Base-by-base conservation (phyloP, 2,113 vertebrate genomes). In the Scophthalmus maximus region DNA sequence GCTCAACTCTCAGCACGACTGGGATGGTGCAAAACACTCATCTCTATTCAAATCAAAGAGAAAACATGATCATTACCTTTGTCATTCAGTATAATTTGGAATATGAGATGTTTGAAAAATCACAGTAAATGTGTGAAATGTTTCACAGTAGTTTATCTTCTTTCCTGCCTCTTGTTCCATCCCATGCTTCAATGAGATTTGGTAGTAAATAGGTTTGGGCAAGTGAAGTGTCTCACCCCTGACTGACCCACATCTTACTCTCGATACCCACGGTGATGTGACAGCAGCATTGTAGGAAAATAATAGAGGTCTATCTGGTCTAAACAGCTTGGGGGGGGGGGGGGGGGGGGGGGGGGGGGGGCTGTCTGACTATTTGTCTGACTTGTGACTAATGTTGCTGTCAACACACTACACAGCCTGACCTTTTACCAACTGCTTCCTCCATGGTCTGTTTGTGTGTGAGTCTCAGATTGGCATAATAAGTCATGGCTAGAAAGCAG, bases 321-420 rank as follows among this genome's bases (percentile, higher is more conserved):
- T 78, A 87, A 90, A 87, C 82, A 85, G 83, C 88, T 85, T 63
- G 76, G 51, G 46, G 46, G 46, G 4, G 32, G 5, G 32, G 32
- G 5, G 32, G 32, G 32, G 32, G 32, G 32, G 32, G 32, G 32
- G 32, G 32, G 32, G 32, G 72, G 74, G 76, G 77, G 83, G 76
- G 76, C 51, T 79, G 74, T 79, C 68, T 71, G 69, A 78, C 70
- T 88, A 75, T 86, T 83, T 86, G 83, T 88, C 77, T 55, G 81
- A 85, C 73, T 84, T 79, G 74, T 90, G 83, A 92, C 78, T 92
- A 92, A 92, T 87, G 89, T 88, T 85, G 78, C 89, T 85, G 89
- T 90, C 88, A 91, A 50, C 84, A 50, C 77, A 82, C 71, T 81
- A 86, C 88, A 87, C 80, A 79, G 73, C 53, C 88, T 91, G 90